Conservation (phyloP, 2,797 vertebrate genomes). For the Chelon labrosus region DNA sequence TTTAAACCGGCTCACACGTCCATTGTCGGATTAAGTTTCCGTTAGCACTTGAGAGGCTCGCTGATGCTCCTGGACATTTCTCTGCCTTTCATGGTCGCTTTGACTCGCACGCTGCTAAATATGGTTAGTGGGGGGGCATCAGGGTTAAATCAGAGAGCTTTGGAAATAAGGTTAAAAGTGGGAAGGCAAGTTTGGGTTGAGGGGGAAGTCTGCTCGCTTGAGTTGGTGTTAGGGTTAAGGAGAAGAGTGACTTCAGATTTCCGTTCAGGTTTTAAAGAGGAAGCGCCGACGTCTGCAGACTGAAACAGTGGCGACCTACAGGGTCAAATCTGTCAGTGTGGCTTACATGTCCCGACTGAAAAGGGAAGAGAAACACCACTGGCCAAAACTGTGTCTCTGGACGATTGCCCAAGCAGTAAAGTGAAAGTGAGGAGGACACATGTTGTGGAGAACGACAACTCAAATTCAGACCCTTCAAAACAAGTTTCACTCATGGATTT, state of each 20-base stretch:
- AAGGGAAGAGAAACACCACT: neutral
- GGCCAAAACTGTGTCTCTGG: neutral
- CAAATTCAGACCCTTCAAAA: neutral
- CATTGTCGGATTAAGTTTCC: constrained; percentile 22
- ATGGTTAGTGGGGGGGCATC: constrained; percentile 31
- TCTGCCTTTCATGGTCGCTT: constrained; percentile 56
- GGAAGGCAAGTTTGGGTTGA: neutral
- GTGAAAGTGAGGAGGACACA: neutral
- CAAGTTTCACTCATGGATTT: no score
- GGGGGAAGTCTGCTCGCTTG: constrained; percentile 9
- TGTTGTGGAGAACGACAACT: no score
- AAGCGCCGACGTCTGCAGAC: constrained; percentile 30
- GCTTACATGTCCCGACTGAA: neutral
- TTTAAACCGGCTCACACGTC: constrained; percentile 36
- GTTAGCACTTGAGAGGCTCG: constrained; percentile 23
- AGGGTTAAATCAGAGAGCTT: constrained; percentile 25
- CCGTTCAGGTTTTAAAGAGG: constrained; percentile 71
- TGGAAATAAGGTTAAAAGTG: constrained; percentile 28
- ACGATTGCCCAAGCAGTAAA: no score
- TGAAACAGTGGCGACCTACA: constrained; percentile 32
- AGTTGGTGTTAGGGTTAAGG: constrained; percentile 22
- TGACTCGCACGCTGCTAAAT: constrained; percentile 59
- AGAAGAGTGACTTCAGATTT: constrained; percentile 39
- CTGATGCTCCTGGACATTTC: constrained; percentile 28
- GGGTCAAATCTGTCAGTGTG: neutral